Percentiles rank a stretch among this genome's conserved stretches.
Evolutionary conservation across 2,797 vertebrate genomes (phyloP).

Genomic region (Cynodonichthys magdalenae): DNA sequence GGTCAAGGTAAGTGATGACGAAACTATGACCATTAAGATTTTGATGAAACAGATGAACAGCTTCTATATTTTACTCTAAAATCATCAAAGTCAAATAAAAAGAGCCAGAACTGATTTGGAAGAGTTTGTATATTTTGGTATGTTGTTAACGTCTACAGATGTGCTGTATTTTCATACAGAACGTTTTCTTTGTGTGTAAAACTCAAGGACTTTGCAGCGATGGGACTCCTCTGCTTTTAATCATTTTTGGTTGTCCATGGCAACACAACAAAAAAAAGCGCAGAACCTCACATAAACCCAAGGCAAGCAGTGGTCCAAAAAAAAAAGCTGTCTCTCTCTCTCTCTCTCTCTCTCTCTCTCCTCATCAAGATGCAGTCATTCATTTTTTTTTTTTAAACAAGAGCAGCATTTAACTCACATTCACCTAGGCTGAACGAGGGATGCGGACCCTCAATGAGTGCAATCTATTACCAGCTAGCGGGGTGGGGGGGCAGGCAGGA

Average conservation of each 20-base stretch:
- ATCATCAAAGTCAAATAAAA: no score
- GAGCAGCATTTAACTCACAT: constrained; percentile 34
- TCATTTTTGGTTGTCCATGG: constrained; percentile 31
- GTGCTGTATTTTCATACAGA: no score
- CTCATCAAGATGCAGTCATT: constrained; percentile 2
- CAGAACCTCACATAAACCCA: constrained; percentile 18
- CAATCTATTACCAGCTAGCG: constrained; percentile 61
- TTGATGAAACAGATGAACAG: no score
- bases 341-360: constrained; percentile 12
- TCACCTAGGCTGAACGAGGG: constrained; percentile 30
- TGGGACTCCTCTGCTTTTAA: constrained; percentile 11
- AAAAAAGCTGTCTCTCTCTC: not conserved
- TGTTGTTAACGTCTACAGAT: no score
- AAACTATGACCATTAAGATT: no score
- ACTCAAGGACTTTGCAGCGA: constrained; percentile 2
- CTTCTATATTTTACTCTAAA: no score
- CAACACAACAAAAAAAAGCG: constrained; percentile 39
- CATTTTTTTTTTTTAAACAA: constrained; percentile 28
- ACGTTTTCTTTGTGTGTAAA: not conserved
- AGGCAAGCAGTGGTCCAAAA: constrained; percentile 21
- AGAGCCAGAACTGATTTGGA: no score
- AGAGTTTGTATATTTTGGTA: no score
- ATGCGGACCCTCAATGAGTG: constrained; percentile 43
- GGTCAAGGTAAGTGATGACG: no score
- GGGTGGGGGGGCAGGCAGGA: constrained; percentile 26